Conservation (phyloP, 2,113 vertebrate genomes). For the Chlamydotis undulata region DNA sequence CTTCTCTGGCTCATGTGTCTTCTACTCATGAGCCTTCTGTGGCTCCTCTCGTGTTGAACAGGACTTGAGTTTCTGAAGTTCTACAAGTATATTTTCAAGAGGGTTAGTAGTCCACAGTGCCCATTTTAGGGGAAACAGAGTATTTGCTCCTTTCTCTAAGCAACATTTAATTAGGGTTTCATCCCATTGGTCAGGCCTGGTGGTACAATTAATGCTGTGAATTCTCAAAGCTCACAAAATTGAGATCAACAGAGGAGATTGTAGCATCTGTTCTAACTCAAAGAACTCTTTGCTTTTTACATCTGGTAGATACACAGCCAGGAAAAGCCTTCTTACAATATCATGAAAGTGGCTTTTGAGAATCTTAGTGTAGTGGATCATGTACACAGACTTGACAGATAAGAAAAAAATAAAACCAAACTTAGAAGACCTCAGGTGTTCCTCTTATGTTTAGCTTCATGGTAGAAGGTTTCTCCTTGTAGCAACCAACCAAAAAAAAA, state of each 20-base stretch:
- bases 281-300: neutral
- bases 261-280: slow-evolving; percentile 12
- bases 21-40: neutral
- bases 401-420: neutral
- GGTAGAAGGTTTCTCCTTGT: neutral
- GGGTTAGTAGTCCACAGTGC: neutral
- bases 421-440: neutral
- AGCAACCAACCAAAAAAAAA: neutral
- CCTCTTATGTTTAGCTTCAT: neutral
- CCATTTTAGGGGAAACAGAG: neutral
- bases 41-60: neutral
- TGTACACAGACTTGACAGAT: neutral
- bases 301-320: neutral
- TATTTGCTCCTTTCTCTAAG: neutral
- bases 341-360: neutral
- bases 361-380: neutral
- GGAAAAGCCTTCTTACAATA: neutral
- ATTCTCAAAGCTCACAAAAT: slow-evolving; percentile 22
- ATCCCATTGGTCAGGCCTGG: neutral
- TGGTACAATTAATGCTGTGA: neutral
- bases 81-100: neutral
- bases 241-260: neutral
- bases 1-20: neutral
- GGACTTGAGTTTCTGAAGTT: neutral
- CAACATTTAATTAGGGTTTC: neutral